A percentile compares a stretch with the other conserved stretches of the same genome.
These are phyloP conservation scores for Acrossocheilus wenchowensis DNA, from an alignment of 2,797 vertebrate species.

Conservation along the genomic window DNA sequence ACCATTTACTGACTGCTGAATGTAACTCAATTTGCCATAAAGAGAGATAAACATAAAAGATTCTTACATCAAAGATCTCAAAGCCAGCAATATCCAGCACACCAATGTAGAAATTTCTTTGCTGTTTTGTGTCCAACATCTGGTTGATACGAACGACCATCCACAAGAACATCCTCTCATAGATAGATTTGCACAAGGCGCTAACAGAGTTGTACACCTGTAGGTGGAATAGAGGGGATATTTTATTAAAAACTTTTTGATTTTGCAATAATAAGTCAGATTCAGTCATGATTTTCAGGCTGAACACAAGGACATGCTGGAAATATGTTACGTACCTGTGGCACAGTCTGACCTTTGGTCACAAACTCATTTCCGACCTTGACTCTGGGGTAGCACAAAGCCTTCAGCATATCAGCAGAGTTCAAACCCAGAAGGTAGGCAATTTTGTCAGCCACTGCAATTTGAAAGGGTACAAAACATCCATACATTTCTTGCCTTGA, in stretches of 20 bases:
- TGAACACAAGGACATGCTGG: too few species aligned
- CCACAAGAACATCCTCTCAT: too few species aligned
- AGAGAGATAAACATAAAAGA: not conserved
- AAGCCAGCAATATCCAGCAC: too few species aligned
- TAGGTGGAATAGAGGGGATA: not conserved
- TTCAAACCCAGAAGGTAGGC: constrained; percentile 89
- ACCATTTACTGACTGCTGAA: not conserved
- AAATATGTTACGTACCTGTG: constrained; percentile 76
- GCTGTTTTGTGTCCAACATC: too few species aligned
- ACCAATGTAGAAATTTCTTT: too few species aligned
- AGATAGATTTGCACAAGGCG: too few species aligned
- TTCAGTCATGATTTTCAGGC: not conserved
- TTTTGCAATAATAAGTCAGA: not conserved
- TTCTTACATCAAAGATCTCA: too few species aligned
- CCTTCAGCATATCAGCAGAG: constrained; percentile 89
- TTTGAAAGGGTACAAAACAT: not conserved
- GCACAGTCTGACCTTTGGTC: constrained; percentile 88
- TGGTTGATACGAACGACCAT: too few species aligned
- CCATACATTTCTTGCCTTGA: not conserved
- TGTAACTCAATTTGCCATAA: not conserved
- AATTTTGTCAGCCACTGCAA: constrained; percentile 87
- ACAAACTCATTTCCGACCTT: constrained; percentile 89
- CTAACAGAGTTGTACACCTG: constrained; percentile 86
- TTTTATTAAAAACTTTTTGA: too few species aligned
- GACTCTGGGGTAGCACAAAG: constrained; percentile 86